These are phyloP conservation scores for Lates japonicus DNA, from an alignment of 2,797 vertebrate species.

Conservation along the genomic window DNA sequence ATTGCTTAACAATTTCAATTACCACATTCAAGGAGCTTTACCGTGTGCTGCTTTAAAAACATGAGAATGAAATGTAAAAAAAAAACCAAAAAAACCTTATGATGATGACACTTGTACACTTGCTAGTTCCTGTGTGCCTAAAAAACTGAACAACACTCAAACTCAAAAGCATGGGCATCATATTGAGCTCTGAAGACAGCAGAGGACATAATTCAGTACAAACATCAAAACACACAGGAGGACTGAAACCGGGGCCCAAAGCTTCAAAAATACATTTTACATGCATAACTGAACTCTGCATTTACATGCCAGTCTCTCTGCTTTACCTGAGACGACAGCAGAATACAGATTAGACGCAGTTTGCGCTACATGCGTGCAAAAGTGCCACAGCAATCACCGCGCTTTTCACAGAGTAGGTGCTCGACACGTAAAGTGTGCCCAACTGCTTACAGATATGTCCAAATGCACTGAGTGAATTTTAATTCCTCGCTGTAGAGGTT, in stretches of 20 bases:
- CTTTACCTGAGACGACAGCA: conserved; percentile 34
- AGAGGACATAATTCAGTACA: neutral
- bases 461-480: neutral
- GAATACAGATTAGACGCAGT: conserved; percentile 58
- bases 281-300: conserved; percentile 37
- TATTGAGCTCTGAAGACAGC: neutral
- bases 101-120: neutral
- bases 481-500: conserved; percentile 12
- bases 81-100: too few relatives aligned
- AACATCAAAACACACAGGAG: conserved; percentile 14
- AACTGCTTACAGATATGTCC: neutral
- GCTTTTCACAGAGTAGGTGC: neutral
- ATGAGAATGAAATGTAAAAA: neutral
- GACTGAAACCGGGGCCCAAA: conserved; percentile 10
- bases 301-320: conserved; percentile 37
- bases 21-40: neutral
- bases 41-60: neutral
- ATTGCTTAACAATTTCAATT: neutral
- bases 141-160: neutral
- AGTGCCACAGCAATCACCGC: conserved; percentile 26
- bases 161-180: neutral
- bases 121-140: neutral
- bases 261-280: conserved; percentile 43
- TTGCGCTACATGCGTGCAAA: conserved; percentile 29
- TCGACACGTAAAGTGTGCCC: neutral